These are phyloP conservation scores for Engystomops pustulosus DNA, from an alignment of 2,113 vertebrate species.

Conservation along the genomic window DNA sequence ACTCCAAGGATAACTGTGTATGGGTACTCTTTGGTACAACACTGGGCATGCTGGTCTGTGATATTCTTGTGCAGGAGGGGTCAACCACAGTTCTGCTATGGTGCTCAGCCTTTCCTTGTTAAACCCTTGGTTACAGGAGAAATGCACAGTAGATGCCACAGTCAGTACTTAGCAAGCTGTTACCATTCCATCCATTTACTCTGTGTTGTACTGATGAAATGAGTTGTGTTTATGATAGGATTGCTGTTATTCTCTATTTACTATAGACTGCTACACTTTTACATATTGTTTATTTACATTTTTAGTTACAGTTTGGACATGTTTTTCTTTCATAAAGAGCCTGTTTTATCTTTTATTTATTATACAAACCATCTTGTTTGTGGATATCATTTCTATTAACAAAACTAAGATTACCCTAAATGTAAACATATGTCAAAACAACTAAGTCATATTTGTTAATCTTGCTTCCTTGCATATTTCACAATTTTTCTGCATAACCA, in stretches of 20 bases:
- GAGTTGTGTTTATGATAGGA: neutral
- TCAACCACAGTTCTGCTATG: no score
- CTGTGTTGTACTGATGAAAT: neutral
- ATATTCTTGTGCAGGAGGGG: no score
- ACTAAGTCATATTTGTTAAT: neutral
- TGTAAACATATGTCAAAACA: constrained; percentile 16
- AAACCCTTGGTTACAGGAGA: no score
- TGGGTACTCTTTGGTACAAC: no score
- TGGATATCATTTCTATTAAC: neutral
- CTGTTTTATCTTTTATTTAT: neutral
- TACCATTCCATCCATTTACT: no score
- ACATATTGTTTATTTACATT: constrained; percentile 13
- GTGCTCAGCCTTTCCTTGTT: no score
- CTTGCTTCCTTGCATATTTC: neutral
- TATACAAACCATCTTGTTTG: neutral
- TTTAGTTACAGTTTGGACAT: neutral
- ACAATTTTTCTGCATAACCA: neutral
- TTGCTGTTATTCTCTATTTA: neutral
- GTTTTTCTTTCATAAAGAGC: neutral
- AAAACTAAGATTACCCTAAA: neutral
- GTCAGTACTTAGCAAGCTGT: no score
- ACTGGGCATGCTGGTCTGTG: no score
- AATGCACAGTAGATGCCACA: no score
- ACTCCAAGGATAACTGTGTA: no score
- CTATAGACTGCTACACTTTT: neutral